Percentiles rank a stretch among this genome's conserved stretches.
Evolutionary conservation across 2,888 invertebrate species (phyloP).

Genomic region (Dolomedes plantarius): DNA sequence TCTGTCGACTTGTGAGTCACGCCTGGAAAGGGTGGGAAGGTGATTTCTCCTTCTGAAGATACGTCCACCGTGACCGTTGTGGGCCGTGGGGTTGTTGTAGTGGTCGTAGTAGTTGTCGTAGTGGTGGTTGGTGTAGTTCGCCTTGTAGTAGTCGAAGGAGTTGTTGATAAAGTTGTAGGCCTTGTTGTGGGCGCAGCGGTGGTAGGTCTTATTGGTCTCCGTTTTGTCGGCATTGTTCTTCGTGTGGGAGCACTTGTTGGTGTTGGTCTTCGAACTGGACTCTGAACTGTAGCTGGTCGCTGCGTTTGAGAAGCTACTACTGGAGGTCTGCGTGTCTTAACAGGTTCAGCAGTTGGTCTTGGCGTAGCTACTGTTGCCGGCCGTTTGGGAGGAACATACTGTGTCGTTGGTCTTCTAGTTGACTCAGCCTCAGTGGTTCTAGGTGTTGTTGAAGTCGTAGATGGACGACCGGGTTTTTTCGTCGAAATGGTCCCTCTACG

Average conservation of each 20-base stretch:
- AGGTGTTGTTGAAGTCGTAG: background rate
- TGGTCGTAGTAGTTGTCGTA: background rate
- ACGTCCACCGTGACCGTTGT: background rate
- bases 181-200: conserved; percentile 37
- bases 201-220: conserved; percentile 9
- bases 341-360: background rate
- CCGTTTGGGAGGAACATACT: background rate
- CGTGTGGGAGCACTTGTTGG: background rate
- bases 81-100: background rate
- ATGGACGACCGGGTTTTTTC: background rate
- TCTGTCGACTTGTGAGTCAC: background rate
- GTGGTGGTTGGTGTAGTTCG: conserved; percentile 79
- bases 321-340: background rate
- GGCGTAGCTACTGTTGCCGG: background rate
- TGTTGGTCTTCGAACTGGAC: background rate
- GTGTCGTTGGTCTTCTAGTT: background rate
- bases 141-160: conserved; percentile 77
- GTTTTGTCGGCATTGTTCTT: conserved; percentile 4
- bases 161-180: conserved; percentile 42
- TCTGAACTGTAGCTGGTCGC: background rate
- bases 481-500: conserved; percentile 21
- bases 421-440: background rate
- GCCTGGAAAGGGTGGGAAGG: conserved; percentile 63
- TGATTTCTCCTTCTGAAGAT: conserved; percentile 29
- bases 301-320: background rate